phyloP scores from a whole-genome alignment of 2,113 vertebrate genomes.

The Bujurquina vittata region DNA sequence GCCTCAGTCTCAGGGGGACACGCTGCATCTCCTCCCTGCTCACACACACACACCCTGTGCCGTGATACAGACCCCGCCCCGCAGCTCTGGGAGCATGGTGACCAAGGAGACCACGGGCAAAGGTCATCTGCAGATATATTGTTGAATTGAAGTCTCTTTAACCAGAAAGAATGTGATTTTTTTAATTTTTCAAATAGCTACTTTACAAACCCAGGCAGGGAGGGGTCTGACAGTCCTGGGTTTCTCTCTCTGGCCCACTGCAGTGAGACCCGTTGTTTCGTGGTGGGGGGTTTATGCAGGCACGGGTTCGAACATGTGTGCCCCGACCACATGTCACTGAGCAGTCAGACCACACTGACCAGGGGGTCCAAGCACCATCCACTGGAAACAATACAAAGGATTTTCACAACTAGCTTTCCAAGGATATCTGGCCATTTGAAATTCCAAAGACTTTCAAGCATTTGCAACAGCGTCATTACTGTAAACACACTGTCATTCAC shows the following conservation, averaged over 20 bases:
- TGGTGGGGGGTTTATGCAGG: constrained; percentile 82
- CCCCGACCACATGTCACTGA: constrained; percentile 84
- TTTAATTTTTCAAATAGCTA: accelerated
- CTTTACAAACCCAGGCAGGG: constrained; percentile 78
- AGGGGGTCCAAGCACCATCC: constrained; percentile 84
- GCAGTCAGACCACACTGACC: constrained; percentile 91
- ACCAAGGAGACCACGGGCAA: constrained; percentile 87
- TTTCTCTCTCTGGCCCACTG: constrained; percentile 76
- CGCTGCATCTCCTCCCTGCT: constrained; percentile 41
- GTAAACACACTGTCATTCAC: neutral
- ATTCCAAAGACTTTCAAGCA: neutral
- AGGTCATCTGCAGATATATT: constrained; percentile 72
- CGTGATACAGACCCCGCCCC: constrained; percentile 81
- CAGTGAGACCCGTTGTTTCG: constrained; percentile 78
- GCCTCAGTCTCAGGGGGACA: constrained; percentile 73
- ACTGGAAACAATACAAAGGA: constrained; percentile 67
- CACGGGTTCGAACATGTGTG: constrained; percentile 78
- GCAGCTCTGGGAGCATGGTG: constrained; percentile 84
- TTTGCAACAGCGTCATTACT: neutral
- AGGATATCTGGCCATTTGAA: neutral
- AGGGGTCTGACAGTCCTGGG: constrained; percentile 72
- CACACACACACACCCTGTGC: constrained; percentile 80
- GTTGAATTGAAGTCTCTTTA: neutral
- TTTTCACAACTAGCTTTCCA: neutral
- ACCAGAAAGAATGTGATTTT: neutral